Evolutionary conservation across 2,797 vertebrate species (phyloP), one percentile per base, ranked within the genome.

Genomic region (Sebastes glaucus): DNA sequence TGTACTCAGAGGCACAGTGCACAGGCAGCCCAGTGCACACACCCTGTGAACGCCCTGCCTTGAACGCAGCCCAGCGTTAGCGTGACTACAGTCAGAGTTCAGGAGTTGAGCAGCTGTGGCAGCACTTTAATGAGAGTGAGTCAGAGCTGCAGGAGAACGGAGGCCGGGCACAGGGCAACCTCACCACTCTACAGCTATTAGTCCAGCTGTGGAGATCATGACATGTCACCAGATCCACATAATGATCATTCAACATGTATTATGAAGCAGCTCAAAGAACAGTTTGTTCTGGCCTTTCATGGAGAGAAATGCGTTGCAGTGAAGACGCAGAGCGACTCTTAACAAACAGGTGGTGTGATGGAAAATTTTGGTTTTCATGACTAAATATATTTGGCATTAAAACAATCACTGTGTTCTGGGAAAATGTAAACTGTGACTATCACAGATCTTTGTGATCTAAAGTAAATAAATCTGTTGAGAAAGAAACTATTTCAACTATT

Each of bases 71-170:
- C 75, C 75, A 42, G 23, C 28, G 18, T 63, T 77, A 20, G 81
- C 80, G 80, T 86, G 84, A 75, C 84, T 74, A 56, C 74, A 33
- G 70, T 64, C 69, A 28, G 49, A 61, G 87, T 64, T 86, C 84
- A 85, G 71, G 53, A 82, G 78, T 25, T 16, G 57, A 85, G 84
- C 74, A 69, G 81, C 77, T 80, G 85, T 59, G 78, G 78, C 80
- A 27, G 71, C 27, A 6, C 14, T 71, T 84, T 88, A 87, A 89
- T 42, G 81, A 87, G 80, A 57, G 56, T 89, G 88, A 89, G 83
- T 91, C 81, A 79, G 70, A 27, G 80, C 74, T 25, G 70, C 53
- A 73, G 35, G 52, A 71, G 63, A 68, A 74, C n/a, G 1, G 64
- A 71, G 72, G 82, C 71, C 6, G 68, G 13, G n/a, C 25, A 2